A percentile compares a stretch with the other conserved stretches of the same genome.
Conservation (phyloP, 2,797 vertebrate genomes). For the Pachyuromys duprasi region DNA sequence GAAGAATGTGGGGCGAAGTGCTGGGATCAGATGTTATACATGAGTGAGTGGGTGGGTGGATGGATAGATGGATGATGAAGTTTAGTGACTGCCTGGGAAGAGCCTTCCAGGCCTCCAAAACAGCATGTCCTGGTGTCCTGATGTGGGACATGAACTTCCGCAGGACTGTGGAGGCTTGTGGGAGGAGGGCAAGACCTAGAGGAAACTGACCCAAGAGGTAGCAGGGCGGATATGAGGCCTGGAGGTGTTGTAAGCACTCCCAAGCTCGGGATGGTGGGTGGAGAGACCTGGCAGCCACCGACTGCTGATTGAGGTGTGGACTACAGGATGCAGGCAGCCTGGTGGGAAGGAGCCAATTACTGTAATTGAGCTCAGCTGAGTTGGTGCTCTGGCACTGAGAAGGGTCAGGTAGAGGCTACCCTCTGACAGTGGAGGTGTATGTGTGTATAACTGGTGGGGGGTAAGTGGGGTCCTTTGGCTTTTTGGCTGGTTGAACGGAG, state of each 20-base stretch:
- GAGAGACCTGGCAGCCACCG: not conserved
- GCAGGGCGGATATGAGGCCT: accelerated
- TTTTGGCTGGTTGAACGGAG: not conserved
- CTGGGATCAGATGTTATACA: not conserved
- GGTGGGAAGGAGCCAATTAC: not conserved
- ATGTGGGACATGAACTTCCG: not conserved
- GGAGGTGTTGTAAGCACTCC: accelerated
- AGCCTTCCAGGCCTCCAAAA: accelerated
- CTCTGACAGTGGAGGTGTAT: accelerated
- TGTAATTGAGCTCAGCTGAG: not conserved
- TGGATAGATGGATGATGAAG: not conserved
- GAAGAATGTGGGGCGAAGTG: not conserved
- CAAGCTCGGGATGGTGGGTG: not conserved
- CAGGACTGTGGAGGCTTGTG: no score
- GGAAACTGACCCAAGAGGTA: not conserved
- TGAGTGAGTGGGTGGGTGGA: not conserved
- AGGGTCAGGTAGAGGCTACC: not conserved
- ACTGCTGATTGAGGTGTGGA: not conserved
- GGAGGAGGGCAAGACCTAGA: no score
- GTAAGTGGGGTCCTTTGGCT: accelerated
- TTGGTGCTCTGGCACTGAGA: not conserved
- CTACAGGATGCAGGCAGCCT: not conserved
- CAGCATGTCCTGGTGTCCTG: not conserved
- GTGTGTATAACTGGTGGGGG: not conserved
- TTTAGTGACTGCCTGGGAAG: not conserved